phyloP scores from a whole-genome alignment of 1,140 invertebrate genomes.

The Philotrypesis tridentata region DNA sequence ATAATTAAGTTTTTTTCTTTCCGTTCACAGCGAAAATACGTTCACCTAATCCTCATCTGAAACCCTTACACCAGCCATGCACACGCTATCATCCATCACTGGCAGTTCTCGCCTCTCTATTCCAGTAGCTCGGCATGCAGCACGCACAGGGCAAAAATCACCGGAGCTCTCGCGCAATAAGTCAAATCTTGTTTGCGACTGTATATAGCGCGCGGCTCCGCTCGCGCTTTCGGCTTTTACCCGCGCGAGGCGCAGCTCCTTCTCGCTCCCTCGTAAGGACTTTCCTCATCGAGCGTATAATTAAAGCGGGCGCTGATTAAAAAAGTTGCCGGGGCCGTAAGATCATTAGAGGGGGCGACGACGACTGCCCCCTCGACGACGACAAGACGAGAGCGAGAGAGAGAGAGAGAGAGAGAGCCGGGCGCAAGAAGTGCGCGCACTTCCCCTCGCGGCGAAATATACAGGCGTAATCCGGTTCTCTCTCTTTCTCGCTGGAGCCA shows the following conservation, averaged over 20 bases:
- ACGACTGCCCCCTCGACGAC: constrained; percentile 55
- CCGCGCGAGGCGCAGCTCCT: background rate
- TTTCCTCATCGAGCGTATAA: constrained; percentile 72
- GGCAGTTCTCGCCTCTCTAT: too few species aligned
- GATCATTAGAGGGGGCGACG: constrained; percentile 65
- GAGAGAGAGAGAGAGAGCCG: constrained; percentile 18
- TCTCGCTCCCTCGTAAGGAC: constrained; percentile 47
- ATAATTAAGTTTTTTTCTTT: too few species aligned
- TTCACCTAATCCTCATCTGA: too few species aligned
- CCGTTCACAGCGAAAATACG: too few species aligned
- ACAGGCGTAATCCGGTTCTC: constrained; percentile 50
- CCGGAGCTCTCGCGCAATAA: constrained; percentile 71
- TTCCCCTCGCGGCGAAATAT: constrained; percentile 29
- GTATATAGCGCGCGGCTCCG: constrained; percentile 1
- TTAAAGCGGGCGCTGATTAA: constrained; percentile 73
- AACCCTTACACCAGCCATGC: too few species aligned
- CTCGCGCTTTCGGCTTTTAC: constrained; percentile 40
- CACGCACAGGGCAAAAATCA: too few species aligned
- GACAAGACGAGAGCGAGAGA: constrained; percentile 25
- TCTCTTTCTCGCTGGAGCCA: constrained; percentile 28
- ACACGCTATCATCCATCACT: too few species aligned
- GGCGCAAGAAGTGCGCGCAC: constrained; percentile 28
- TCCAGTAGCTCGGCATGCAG: too few species aligned
- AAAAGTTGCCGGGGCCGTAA: constrained; percentile 72
- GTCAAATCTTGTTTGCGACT: constrained; percentile 72